Percentiles rank a stretch among this genome's conserved stretches.
phyloP scores from a whole-genome alignment of 2,113 vertebrate genomes.

The Vidua macroura region DNA sequence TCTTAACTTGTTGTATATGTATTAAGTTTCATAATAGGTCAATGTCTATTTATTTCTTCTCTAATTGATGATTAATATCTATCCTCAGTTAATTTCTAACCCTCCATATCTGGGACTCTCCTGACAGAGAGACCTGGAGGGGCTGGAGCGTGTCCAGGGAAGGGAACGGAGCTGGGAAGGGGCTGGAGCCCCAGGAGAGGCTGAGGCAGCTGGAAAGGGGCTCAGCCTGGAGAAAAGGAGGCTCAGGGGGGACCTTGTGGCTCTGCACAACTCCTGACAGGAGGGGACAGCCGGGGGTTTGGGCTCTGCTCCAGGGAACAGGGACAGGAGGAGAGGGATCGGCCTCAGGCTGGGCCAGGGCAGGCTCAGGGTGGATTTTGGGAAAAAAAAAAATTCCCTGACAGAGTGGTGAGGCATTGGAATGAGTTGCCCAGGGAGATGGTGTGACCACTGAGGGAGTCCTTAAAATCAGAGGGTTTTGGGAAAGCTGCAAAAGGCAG shows the following conservation, averaged over 20 bases:
- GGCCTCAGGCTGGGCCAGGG: not conserved
- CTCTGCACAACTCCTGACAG: not conserved
- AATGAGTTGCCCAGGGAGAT: not conserved
- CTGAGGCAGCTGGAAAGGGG: not conserved
- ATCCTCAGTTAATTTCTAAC: no score
- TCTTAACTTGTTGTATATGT: no score
- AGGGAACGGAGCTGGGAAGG: not conserved
- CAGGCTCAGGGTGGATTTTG: rapidly evolving
- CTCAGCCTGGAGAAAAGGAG: not conserved
- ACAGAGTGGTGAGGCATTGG: no score
- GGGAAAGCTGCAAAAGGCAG: no score
- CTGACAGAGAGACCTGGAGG: not conserved
- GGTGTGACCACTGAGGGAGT: no score
- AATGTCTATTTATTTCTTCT: no score
- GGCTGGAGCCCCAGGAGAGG: not conserved
- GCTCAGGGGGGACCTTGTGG: not conserved
- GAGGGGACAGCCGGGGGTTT: not conserved
- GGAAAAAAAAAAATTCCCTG: not conserved
- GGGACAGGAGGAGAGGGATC: not conserved
- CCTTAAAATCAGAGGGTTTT: no score
- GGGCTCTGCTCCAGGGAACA: not conserved
- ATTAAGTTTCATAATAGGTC: no score
- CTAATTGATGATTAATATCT: no score
- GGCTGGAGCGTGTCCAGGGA: not conserved
- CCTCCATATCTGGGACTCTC: not conserved